Conservation (phyloP, 2,888 invertebrate genomes). For the Epirrhoe alternata region DNA sequence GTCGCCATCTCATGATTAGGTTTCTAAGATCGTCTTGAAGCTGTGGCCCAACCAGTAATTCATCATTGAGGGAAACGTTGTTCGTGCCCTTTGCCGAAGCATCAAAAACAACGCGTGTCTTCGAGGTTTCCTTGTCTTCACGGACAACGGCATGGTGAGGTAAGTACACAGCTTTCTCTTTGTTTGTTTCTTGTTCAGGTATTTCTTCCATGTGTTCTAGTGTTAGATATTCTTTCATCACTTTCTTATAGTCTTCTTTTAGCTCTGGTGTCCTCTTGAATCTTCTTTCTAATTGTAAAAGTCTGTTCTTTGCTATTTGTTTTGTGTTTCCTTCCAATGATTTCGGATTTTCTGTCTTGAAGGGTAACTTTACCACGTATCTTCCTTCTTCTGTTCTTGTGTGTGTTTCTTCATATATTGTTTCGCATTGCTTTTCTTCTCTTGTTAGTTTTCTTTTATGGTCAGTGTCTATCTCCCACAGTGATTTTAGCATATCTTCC, state of each 20-base stretch:
- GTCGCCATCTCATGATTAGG: constrained; percentile 12
- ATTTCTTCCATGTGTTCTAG: constrained; percentile 7
- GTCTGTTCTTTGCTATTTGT: constrained; percentile 5
- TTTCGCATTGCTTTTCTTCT: constrained; percentile 6
- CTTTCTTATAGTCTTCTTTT: constrained; percentile 4
- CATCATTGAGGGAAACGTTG: constrained; percentile 13
- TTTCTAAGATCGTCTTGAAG: constrained; percentile 16
- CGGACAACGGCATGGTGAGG: not conserved
- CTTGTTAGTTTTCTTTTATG: not conserved
- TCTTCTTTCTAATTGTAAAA: not conserved
- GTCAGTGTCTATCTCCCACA: not conserved
- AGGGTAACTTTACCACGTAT: not conserved
- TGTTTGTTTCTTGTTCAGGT: constrained; percentile 4
- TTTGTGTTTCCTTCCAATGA: constrained; percentile 3
- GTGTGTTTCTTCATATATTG: constrained; percentile 1
- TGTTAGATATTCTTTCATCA: constrained; percentile 3
- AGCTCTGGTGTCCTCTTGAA: constrained; percentile 1
- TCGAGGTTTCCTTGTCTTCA: not conserved
- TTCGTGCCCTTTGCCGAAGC: constrained; percentile 12
- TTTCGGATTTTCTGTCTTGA: not conserved
- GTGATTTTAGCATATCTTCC: constrained; percentile 24
- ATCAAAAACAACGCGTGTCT: constrained; percentile 8
- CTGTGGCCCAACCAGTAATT: constrained; percentile 11
- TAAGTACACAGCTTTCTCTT: not conserved
- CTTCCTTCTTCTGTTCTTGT: constrained; percentile 6